Conservation (phyloP, 2,113 vertebrate genomes). For the Leptosomus discolor region DNA sequence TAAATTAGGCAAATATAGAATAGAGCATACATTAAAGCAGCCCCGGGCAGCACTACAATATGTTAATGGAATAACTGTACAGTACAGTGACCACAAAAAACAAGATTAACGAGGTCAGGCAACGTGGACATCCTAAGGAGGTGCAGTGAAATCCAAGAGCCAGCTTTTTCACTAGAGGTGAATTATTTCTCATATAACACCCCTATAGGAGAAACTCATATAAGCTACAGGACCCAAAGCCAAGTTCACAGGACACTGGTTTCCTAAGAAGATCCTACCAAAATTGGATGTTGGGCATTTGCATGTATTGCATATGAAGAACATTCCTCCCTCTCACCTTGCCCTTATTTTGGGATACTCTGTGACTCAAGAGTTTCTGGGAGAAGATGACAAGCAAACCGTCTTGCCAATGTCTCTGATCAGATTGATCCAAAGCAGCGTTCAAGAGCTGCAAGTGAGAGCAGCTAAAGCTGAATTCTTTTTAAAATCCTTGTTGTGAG, state of each 20-base stretch:
- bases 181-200: background rate
- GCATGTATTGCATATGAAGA: background rate
- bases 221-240: background rate
- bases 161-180: background rate
- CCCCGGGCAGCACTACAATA: constrained; percentile 32
- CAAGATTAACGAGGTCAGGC: constrained; percentile 59
- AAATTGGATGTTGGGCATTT: background rate
- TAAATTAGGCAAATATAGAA: constrained; percentile 53
- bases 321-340: background rate
- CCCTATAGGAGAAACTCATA: background rate
- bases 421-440: background rate
- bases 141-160: background rate
- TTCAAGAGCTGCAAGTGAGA: background rate
- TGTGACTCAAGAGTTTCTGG: background rate
- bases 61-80: constrained; percentile 59
- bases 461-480: background rate
- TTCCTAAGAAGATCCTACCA: background rate
- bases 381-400: background rate
- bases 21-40: constrained; percentile 35
- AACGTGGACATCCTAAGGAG: background rate
- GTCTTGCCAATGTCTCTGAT: background rate
- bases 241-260: background rate
- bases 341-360: background rate
- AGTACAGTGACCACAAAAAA: constrained; percentile 48
- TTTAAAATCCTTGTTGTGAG: background rate